Evolutionary conservation across 2,888 invertebrate species (phyloP), one percentile per base, ranked within the genome.

Genomic region (Ophonus ardosiacus): DNA sequence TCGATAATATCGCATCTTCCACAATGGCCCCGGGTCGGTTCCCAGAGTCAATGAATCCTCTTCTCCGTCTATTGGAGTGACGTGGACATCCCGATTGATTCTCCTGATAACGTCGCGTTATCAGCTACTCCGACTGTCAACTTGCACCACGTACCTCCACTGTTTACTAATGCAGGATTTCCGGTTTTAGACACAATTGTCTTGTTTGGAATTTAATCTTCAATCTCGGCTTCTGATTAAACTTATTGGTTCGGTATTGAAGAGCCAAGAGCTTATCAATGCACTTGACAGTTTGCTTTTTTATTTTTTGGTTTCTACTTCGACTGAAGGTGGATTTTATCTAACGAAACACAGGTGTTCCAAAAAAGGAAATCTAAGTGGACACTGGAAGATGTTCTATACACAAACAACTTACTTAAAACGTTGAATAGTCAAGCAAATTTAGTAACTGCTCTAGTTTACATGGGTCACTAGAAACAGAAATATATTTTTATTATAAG

Each of bases 101-200:
- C 65, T 21, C 15, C 13, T 15, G 81, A 81, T 81, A 81, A 68
- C 65, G 81, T 81, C 81, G 21, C 38, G 68, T 68, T 68, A 68
- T 68, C 43, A 21, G 43, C 56, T 31, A 43, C 15, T n/a, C 13
- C 56, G 17, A 43, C 57, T 76, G 74, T 83, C 76, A 83, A 83
- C 83, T 76, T 83, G 83, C 43, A 40, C n/a, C 18, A 38, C 15
- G 68, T 17, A 68, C 68, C 68, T 13, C 68, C 71, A 74, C 71
- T 79, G 84, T 85, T 80, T 85, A 71, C 85, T 85, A 85, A 85
- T 85, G 65, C 85, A 68, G 85, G 79, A 85, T 85, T 80, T 85
- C 85, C 85, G 85, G 85, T 84, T 78, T 82, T 74, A 40, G 61
- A 74, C 74, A 40, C 59, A 83, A 83, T 83, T 83, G 40, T 83